Conservation (phyloP, 2,113 vertebrate species). For the Pyxicephalus adspersus region DNA sequence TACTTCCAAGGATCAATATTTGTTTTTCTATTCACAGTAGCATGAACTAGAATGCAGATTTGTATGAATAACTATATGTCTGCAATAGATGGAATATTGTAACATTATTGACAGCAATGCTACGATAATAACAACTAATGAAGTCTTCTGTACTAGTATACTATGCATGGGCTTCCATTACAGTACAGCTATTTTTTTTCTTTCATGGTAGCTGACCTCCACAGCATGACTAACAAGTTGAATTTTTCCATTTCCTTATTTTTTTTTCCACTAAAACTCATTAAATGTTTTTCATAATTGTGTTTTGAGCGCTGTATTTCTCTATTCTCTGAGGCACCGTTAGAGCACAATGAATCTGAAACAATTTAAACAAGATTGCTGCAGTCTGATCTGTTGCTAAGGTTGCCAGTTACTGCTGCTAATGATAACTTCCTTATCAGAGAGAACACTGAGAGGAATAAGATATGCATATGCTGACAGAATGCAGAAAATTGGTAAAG, state of each 20-base stretch:
- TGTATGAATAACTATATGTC: not conserved
- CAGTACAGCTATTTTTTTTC: not conserved
- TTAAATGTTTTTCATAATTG: conserved; percentile 51
- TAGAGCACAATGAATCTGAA: conserved; percentile 42
- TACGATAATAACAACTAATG: not conserved
- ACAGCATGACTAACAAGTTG: not conserved
- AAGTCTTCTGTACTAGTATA: not conserved
- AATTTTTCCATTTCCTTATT: not conserved
- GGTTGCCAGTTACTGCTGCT: conserved; percentile 37
- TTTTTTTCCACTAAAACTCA: conserved; percentile 43
- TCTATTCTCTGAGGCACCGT: conserved; percentile 23
- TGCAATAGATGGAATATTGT: not conserved
- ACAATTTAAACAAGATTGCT: conserved; percentile 42
- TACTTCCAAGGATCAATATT: not conserved
- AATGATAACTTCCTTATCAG: conserved; percentile 43
- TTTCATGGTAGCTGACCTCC: not conserved
- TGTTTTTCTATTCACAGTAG: not conserved
- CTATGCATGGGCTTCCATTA: not conserved
- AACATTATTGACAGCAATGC: not conserved
- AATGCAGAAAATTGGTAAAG: not conserved
- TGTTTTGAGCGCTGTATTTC: conserved; percentile 27
- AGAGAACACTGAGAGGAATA: conserved; percentile 24
- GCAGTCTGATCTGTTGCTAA: conserved; percentile 46
- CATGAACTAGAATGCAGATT: not conserved
- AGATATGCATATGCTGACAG: conserved; percentile 20